phyloP scores from a whole-genome alignment of 2,113 vertebrate genomes.

The Corythaeola cristata region DNA sequence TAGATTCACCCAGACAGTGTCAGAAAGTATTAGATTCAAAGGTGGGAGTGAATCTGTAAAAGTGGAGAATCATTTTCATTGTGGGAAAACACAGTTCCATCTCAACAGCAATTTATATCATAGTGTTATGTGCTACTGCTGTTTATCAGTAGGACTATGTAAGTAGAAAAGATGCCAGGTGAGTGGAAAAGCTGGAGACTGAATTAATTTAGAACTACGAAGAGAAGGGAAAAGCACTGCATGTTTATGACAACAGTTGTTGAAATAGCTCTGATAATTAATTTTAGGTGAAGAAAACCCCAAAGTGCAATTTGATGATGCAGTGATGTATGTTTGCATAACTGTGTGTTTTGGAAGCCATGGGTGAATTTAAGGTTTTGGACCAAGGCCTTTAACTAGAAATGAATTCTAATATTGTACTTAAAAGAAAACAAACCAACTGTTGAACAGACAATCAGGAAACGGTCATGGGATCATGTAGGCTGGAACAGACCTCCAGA shows the following conservation, averaged over 20 bases:
- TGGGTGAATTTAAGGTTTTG: background rate
- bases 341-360: background rate
- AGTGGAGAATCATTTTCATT: background rate
- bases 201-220: background rate
- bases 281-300: background rate
- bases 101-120: background rate
- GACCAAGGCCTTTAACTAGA: background rate
- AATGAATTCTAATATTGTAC: background rate
- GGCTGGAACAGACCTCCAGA: background rate
- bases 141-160: background rate
- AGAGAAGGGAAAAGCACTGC: background rate
- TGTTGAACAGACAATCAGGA: background rate
- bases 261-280: background rate
- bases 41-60: background rate
- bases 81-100: background rate
- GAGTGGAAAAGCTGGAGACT: background rate
- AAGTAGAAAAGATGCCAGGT: background rate
- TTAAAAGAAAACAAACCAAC: background rate
- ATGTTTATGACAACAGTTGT: background rate
- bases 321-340: background rate
- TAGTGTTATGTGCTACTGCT: background rate
- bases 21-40: conserved; percentile 5
- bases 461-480: background rate
- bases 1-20: background rate
- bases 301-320: background rate